A percentile compares a stretch with the other conserved stretches of the same genome.
Evolutionary conservation across 2,888 invertebrate genomes (phyloP).

Genomic region (Limnephilus auricula): DNA sequence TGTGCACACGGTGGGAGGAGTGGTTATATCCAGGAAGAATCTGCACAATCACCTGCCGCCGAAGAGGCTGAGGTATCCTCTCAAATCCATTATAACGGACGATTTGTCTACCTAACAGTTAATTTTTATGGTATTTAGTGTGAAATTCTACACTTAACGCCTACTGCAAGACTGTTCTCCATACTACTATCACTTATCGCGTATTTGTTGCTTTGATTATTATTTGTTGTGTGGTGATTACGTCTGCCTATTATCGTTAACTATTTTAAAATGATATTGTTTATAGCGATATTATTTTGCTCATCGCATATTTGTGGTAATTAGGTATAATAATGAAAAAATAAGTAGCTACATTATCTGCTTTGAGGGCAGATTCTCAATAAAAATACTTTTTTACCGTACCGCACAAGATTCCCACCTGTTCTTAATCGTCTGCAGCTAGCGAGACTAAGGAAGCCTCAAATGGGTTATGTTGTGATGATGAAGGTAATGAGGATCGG

Average conservation of each 20-base stretch:
- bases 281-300: too few species aligned
- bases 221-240: not conserved
- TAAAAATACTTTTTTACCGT: too few species aligned
- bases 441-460: too few species aligned
- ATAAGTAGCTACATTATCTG: too few species aligned
- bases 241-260: not conserved
- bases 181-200: not conserved
- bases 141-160: not conserved
- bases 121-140: not conserved
- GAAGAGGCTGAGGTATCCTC: slow-evolving; percentile 40
- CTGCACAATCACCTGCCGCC: slow-evolving; percentile 52
- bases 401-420: too few species aligned
- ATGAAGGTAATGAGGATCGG: too few species aligned
- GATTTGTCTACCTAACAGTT: slow-evolving; percentile 7
- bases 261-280: too few species aligned
- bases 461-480: too few species aligned
- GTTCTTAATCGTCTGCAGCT: too few species aligned
- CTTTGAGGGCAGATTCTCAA: too few species aligned
- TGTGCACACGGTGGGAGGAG: slow-evolving; percentile 60
- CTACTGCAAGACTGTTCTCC: not conserved
- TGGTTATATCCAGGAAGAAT: slow-evolving; percentile 60
- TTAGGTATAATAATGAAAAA: too few species aligned
- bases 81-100: not conserved
- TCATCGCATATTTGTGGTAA: too few species aligned
- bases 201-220: not conserved